Evolutionary conservation across 2,888 invertebrate species (phyloP), one percentile per base, ranked within the genome.

Genomic region (Poecilus cupreus): DNA sequence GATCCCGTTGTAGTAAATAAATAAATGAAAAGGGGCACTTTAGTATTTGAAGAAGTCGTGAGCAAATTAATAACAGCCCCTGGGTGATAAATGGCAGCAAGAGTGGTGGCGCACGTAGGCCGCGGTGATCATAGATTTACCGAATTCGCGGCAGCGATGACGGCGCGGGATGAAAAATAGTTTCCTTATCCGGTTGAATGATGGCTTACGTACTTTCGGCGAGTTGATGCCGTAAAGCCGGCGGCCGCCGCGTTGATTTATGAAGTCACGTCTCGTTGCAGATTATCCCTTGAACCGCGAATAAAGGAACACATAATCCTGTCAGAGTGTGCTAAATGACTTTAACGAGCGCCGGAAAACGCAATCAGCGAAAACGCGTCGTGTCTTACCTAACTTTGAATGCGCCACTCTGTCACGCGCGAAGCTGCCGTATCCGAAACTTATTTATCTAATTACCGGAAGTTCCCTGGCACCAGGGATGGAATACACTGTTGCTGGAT

Each of bases 241-340:
- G 54, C 76, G 51, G 49, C 57, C 70, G 75, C 46, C 83, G 74
- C 83, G 82, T 84, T 86, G 86, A 86, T 86, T 86, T 86, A 86
- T 86, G 83, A 84, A 83, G 85, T 85, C 85, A 85, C 85, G 86
- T 86, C 85, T 84, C 85, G 85, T 85, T 85, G 85, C 85, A 86
- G 85, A 86, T 86, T 86, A 86, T 85, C 86, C 85, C 76, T 70
- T 85, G 84, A 85, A 85, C 85, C 83, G 84, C 84, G 84, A 84
- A 83, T 84, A 85, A 85, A 84, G 84, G 84, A 84, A 85, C 85
- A 85, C 85, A 85, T 85, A 85, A 85, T 85, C 84, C 83, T 83
- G 80, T 80, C 80, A 80, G 80, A 57, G 37, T 54, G 72, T 72
- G 80, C 80, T 80, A 80, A 80, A 80, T 80, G 80, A 72, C 80